Percentiles rank a stretch among this genome's conserved stretches.
These are phyloP conservation scores for Vanacampus margaritifer DNA, from an alignment of 2,113 vertebrate species.

Conservation along the genomic window DNA sequence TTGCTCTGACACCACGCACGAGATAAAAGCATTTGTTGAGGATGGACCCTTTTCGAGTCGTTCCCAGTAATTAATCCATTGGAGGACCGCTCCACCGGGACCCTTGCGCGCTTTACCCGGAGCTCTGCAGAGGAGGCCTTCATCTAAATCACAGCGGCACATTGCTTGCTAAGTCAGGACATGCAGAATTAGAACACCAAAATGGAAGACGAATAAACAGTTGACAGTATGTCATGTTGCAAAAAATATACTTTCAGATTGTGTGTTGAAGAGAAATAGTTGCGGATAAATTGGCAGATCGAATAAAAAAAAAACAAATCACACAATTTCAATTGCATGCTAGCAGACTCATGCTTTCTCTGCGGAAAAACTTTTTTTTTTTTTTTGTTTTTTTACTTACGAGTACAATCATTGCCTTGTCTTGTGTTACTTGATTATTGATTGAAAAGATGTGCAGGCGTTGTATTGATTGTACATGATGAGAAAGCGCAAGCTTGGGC, in stretches of 20 bases:
- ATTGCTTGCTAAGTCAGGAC: constrained; percentile 8
- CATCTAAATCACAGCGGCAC: constrained; percentile 45
- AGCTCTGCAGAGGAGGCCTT: constrained; percentile 49
- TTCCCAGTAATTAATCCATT: constrained; percentile 62
- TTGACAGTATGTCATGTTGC: not conserved
- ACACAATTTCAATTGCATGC: constrained; percentile 14
- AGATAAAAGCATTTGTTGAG: constrained; percentile 59
- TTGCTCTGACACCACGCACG: constrained; percentile 34
- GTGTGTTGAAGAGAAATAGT: not conserved
- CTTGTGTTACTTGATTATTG: constrained; percentile 39
- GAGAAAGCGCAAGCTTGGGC: constrained; percentile 3
- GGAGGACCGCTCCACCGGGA: constrained; percentile 50
- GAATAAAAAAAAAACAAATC: not conserved
- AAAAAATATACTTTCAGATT: too few species aligned
- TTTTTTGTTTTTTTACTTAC: not conserved
- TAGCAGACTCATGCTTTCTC: constrained; percentile 6
- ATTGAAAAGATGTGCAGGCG: constrained; percentile 20
- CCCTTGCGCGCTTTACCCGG: constrained; percentile 42
- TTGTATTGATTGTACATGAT: constrained; percentile 22
- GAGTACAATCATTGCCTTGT: constrained; percentile 19
- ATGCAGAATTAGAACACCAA: constrained; percentile 31
- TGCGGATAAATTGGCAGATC: not conserved
- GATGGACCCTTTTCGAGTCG: constrained; percentile 48
- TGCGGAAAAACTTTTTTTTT: not conserved
- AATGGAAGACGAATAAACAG: not conserved